These are phyloP conservation scores for Eucera pruinosa DNA, from an alignment of 2,888 invertebrate genomes.

Conservation along the genomic window DNA sequence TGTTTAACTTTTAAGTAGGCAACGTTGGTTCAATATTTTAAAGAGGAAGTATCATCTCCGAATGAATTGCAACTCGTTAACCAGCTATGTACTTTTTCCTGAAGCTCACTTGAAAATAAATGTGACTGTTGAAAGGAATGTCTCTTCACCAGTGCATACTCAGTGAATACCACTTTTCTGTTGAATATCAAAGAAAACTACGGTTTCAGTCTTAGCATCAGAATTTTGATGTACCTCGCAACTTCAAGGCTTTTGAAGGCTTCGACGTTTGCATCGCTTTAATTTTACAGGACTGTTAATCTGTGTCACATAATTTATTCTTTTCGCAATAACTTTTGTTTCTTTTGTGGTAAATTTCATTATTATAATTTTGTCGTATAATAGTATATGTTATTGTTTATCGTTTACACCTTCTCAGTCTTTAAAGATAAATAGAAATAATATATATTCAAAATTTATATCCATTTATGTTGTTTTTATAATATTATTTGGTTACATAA, in stretches of 20 bases:
- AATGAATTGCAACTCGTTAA: slow-evolving; percentile 41
- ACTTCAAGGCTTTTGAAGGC: slow-evolving; percentile 39
- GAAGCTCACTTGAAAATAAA: slow-evolving; percentile 47
- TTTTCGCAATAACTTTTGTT: neutral
- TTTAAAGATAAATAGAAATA: too few relatives aligned
- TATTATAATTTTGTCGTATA: neutral
- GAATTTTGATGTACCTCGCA: slow-evolving; percentile 44
- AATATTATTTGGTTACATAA: too few relatives aligned
- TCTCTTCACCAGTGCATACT: slow-evolving; percentile 49
- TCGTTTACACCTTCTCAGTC: too few relatives aligned
- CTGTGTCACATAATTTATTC: slow-evolving; percentile 23
- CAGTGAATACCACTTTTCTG: slow-evolving; percentile 61
- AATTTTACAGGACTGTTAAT: slow-evolving; percentile 31
- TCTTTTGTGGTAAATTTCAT: neutral
- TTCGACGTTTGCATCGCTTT: slow-evolving; percentile 31
- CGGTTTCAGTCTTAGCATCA: slow-evolving; percentile 38
- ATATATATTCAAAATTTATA: too few relatives aligned
- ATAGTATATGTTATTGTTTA: too few relatives aligned
- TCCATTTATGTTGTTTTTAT: too few relatives aligned
- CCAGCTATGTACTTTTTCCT: slow-evolving; percentile 43
- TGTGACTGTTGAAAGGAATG: slow-evolving; percentile 62
- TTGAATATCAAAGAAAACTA: slow-evolving; percentile 55
- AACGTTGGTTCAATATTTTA: slow-evolving; percentile 25
- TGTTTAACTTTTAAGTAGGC: neutral
- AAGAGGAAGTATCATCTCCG: slow-evolving; percentile 49